Evolutionary conservation across 2,113 vertebrate genomes (phyloP), one percentile per base, ranked within the genome.

Genomic region (Electrona antarctica): DNA sequence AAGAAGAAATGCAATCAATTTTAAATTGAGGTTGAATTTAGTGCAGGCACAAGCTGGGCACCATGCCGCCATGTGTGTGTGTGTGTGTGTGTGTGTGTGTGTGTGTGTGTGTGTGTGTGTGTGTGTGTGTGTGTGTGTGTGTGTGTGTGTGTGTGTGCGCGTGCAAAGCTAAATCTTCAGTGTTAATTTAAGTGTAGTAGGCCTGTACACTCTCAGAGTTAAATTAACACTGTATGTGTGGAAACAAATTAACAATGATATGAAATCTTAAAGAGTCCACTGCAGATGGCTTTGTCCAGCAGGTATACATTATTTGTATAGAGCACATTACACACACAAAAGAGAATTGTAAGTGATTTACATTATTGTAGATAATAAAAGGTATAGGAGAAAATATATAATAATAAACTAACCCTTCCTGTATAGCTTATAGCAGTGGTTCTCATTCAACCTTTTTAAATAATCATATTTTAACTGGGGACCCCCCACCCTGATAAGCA

Each of bases 71-170:
- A 3, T 7, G 13, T 56, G 13, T 15, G 13, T 15, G 54, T 56
- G 54, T 56, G 54, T 6, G 13, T 15, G 54, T n/a, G 13, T 56
- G 54, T n/a, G n/a, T 14, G 54, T 15, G 55, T 56, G 51, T 49
- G 50, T 68, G 48, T 65, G 55, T 60, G 49, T 8, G 6, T 52
- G 29, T 61, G 46, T 62, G 59, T 60, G 3, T 60, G 52, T 54
- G 51, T 54, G 51, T 54, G 51, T 54, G 51, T 54, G 51, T 14
- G 11, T 10, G 51, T 54, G 51, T 14, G 8, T 54, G 51, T 49
- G 11, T 63, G 11, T 62, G 4, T 54, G 60, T 49, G 57, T 1
- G n/a, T 48, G 21, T 54, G 15, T 47, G 14, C 13, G 14, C 6
- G 48, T 0, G 21, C 2, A 21, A 21, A 21, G 7, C 10, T 33